Base-by-base conservation (phyloP, 2,888 invertebrate species). In the Scrobipalpa costella region DNA sequence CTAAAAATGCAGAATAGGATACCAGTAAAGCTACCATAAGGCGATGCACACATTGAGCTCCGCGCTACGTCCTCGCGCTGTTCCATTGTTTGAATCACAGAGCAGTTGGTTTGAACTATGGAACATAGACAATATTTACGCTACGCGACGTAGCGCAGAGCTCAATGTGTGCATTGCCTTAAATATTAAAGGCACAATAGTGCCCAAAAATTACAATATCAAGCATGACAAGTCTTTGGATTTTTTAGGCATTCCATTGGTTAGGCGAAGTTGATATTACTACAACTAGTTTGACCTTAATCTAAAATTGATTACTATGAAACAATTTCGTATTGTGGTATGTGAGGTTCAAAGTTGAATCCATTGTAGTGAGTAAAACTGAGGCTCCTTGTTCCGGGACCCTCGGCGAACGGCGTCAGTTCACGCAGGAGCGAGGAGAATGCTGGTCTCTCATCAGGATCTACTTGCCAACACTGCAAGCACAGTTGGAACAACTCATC, bases 401-500 rank as follows among this genome's bases (percentile, higher is more conserved):
- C 84, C 7, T 83, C 83, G 0, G 84, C 77, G 15, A 89, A 81
- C 0, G 84, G 83, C n/a, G 76, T 73, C n/a, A 92, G 72, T 61
- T 89, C 87, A 52, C 80, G 90, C 5, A 92, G 83, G 17, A 96
- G 88, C 66, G 94, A 93, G 3, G 93, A 88, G 75, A 96, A 96
- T 9, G 93, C 90, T 0, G 96, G 96, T 70, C 97, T 92, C 77
- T 97, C 97, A 66, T 95, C 95, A 11, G 94, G 93, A 81, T 97
- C 96, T 15, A 94, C 85, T 79, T 96, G 96, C 97, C 97, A 97
- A 77, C 97, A 97, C 76, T 96, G 95, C 55, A 95, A 87, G 87
- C 97, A 94, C 64, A 97, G 84, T 81, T 97, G 97, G 83, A 96
- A 96, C 34, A 97, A 85, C 71, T 96, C 95, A 78, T 96, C 96